Evolutionary conservation across 2,888 invertebrate genomes (phyloP).

Genomic region (Bombylius discolor): DNA sequence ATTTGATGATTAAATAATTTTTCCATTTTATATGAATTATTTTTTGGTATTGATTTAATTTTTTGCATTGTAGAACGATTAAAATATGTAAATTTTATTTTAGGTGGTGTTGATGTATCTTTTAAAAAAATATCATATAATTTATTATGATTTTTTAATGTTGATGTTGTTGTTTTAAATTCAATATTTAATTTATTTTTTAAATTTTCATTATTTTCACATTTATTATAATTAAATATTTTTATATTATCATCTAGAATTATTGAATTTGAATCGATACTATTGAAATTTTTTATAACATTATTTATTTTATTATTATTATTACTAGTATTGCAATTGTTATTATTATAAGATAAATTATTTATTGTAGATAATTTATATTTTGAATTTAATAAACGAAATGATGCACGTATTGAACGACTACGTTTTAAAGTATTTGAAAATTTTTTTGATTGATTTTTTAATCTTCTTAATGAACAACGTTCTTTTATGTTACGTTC

Average conservation of each 20-base stretch:
- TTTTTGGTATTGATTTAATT: slow-evolving; percentile 38
- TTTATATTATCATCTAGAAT: neutral
- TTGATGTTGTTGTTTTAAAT: neutral
- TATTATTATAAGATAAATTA: slow-evolving; percentile 1
- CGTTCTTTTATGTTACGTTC: slow-evolving; percentile 16
- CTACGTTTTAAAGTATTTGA: slow-evolving; percentile 41
- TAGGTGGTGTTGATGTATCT: slow-evolving; percentile 17
- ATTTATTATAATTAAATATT: slow-evolving; percentile 9
- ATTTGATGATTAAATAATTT: too few relatives aligned
- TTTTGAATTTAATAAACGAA: slow-evolving; percentile 51
- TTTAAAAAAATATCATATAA: slow-evolving; percentile 21
- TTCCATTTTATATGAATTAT: neutral
- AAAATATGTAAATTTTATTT: too few relatives aligned
- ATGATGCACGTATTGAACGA: slow-evolving; percentile 55
- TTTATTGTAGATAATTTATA: slow-evolving; percentile 37
- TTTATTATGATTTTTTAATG: slow-evolving; percentile 7
- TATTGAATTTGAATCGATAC: slow-evolving; percentile 18
- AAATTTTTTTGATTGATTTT: slow-evolving; percentile 1
- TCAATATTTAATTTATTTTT: slow-evolving; percentile 25
- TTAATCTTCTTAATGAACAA: slow-evolving; percentile 10
- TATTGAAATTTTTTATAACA: neutral
- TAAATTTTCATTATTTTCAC: slow-evolving; percentile 3
- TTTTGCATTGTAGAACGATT: slow-evolving; percentile 23
- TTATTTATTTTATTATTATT: neutral
- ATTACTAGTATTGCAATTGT: too few relatives aligned